A percentile compares a stretch with the other conserved stretches of the same genome.
Conservation (phyloP, 2,797 vertebrate genomes). For the Hafferia zeledoni region DNA sequence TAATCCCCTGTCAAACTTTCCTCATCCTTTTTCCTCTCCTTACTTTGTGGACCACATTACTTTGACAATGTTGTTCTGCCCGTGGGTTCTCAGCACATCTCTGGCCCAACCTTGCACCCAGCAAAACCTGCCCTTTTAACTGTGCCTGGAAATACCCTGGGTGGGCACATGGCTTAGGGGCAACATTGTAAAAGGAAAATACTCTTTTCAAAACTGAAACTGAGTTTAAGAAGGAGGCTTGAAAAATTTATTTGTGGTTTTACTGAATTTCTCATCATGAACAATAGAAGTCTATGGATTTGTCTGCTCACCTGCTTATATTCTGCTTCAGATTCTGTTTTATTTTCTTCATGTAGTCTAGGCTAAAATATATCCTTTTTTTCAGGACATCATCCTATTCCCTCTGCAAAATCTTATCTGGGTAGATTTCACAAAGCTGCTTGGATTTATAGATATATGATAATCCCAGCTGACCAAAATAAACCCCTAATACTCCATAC, state of each 20-base stretch:
- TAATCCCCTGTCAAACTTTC: background rate
- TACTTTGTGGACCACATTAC: background rate
- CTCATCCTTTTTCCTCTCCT: background rate
- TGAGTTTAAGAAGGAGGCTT: background rate
- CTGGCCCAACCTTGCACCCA: background rate
- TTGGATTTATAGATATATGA: background rate
- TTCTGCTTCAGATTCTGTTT: background rate
- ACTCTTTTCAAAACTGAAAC: background rate
- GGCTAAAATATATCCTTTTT: background rate
- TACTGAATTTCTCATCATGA: background rate
- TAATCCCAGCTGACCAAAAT: background rate
- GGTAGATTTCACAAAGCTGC: background rate
- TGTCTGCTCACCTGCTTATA: background rate
- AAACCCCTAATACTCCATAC: background rate
- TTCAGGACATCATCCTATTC: background rate
- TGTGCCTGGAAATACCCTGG: background rate
- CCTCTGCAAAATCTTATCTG: background rate
- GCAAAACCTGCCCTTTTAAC: background rate
- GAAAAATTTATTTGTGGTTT: background rate
- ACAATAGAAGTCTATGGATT: background rate
- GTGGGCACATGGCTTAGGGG: background rate
- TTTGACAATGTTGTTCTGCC: background rate
- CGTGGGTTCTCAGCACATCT: background rate
- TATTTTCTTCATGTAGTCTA: background rate
- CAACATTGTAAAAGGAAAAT: background rate